Percentiles rank a stretch among this genome's conserved stretches.
Evolutionary conservation across 1,140 invertebrate species (phyloP).

Genomic region (Anoplophora glabripennis): DNA sequence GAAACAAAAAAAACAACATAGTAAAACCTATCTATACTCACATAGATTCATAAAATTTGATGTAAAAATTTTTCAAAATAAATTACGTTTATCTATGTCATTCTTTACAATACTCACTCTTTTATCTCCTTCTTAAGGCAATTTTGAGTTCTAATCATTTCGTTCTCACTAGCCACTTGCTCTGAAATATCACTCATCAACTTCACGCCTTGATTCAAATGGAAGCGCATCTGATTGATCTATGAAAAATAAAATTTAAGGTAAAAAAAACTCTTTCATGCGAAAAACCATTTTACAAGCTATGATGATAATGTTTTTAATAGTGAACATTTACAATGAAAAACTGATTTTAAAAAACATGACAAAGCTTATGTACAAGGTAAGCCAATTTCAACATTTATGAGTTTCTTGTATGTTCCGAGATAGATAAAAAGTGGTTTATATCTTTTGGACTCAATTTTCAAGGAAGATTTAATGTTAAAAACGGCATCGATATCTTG

Average conservation of each 20-base stretch:
- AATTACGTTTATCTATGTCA: neutral
- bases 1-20: no score
- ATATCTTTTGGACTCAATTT: no score
- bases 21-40: no score
- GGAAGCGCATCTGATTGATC: slow-evolving; percentile 62
- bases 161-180: slow-evolving; percentile 40
- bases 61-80: neutral
- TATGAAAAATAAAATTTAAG: slow-evolving; percentile 37
- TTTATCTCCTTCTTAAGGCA: slow-evolving; percentile 30
- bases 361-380: neutral
- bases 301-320: neutral
- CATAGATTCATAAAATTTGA: no score
- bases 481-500: no score
- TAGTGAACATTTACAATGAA: neutral
- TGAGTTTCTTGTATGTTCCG: no score
- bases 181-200: slow-evolving; percentile 44
- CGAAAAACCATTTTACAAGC: neutral
- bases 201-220: slow-evolving; percentile 54
- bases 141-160: slow-evolving; percentile 42
- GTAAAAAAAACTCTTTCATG: slow-evolving; percentile 3
- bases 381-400: no score
- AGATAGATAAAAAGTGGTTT: no score
- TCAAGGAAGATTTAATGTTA: no score
- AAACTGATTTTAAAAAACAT: neutral
- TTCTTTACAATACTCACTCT: slow-evolving; percentile 19